Conservation (phyloP, 2,888 invertebrate genomes). For the Heliconius hortense region DNA sequence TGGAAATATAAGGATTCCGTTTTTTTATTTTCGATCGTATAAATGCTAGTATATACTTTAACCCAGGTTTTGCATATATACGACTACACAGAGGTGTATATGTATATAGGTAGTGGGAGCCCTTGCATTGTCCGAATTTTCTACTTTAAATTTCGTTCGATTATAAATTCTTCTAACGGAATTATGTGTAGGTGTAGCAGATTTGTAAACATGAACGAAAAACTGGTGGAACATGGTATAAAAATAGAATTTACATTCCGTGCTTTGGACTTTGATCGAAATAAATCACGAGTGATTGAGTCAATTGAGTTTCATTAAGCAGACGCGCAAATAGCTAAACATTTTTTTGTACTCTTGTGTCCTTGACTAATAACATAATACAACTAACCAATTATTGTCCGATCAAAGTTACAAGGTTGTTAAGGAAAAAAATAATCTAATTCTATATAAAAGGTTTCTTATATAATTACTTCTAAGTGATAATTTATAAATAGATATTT, state of each 20-base stretch:
- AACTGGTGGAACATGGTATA: conserved; percentile 18
- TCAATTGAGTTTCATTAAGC: conserved; percentile 25
- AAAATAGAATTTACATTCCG: conserved; percentile 34
- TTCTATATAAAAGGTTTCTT: not conserved
- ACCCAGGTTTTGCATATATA: not conserved
- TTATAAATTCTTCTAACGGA: conserved; percentile 11
- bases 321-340: conserved; percentile 15
- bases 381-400: not conserved
- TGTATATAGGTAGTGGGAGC: not conserved
- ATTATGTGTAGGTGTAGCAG: conserved; percentile 2
- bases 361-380: not conserved
- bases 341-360: not conserved
- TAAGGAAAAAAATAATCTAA: not conserved
- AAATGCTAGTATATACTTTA: not conserved
- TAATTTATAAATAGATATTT: not conserved
- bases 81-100: not conserved
- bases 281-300: conserved; percentile 28
- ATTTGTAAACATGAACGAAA: conserved; percentile 24
- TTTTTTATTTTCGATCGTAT: too few relatives aligned
- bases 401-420: not conserved
- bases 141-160: not conserved
- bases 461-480: not conserved
- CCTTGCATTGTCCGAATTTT: not conserved
- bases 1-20: not conserved
- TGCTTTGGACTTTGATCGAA: conserved; percentile 34